Conservation (phyloP, 2,888 invertebrate species). For the Syritta pipiens region DNA sequence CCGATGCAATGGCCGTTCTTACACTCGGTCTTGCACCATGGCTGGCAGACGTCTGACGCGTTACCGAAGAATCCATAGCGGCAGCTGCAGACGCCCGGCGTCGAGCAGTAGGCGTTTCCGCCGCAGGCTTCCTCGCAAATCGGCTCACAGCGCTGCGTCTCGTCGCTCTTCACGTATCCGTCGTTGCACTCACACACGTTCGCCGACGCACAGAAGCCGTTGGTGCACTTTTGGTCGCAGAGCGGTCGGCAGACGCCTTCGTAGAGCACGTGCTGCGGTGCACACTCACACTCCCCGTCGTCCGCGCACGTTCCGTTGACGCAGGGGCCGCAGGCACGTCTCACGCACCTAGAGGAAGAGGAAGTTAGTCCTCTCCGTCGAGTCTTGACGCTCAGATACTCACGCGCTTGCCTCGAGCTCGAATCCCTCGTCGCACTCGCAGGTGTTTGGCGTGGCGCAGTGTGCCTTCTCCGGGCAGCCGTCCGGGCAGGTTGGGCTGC, state of each 20-base stretch:
- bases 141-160: conserved; percentile 73
- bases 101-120: conserved; percentile 77
- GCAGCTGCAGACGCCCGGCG: conserved; percentile 77
- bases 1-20: conserved; percentile 76
- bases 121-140: conserved; percentile 72
- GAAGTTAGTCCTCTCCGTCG: background rate
- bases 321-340: conserved; percentile 67
- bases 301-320: conserved; percentile 80
- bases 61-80: conserved; percentile 73
- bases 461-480: conserved; percentile 76
- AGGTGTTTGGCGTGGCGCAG: conserved; percentile 78
- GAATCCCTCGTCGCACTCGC: conserved; percentile 79
- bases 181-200: conserved; percentile 75
- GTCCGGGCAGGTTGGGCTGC: conserved; percentile 73
- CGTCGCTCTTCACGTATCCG: conserved; percentile 71
- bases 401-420: conserved; percentile 33
- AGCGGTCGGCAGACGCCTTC: conserved; percentile 79
- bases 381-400: background rate
- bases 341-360: background rate
- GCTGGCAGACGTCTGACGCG: conserved; percentile 69
- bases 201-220: conserved; percentile 78
- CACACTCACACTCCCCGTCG: conserved; percentile 80
- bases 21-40: conserved; percentile 53
- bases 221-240: conserved; percentile 80
- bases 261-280: conserved; percentile 72